Percentiles rank a stretch among this genome's conserved stretches.
These are phyloP conservation scores for Smutsia gigantea DNA, from an alignment of 2,797 vertebrate genomes.

Conservation along the genomic window DNA sequence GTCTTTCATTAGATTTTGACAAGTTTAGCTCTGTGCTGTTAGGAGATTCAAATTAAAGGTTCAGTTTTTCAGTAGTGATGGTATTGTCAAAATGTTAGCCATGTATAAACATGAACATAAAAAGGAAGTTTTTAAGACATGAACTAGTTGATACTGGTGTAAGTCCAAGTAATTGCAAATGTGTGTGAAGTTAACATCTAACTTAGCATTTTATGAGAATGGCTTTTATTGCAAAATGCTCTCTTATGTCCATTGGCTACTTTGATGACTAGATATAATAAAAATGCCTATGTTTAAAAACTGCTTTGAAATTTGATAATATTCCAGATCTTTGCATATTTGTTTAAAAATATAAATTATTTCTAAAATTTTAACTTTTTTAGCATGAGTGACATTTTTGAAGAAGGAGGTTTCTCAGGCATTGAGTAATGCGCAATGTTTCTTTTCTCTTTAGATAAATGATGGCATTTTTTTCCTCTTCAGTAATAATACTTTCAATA, in stretches of 20 bases:
- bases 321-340: not conserved
- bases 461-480: not conserved
- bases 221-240: slow-evolving; percentile 22
- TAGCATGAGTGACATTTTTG: not conserved
- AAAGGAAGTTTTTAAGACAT: not conserved
- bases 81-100: not conserved
- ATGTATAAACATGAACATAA: not conserved
- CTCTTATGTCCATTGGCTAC: not conserved
- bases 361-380: not conserved
- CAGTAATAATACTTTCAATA: not conserved
- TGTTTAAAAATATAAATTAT: slow-evolving; percentile 30
- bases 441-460: slow-evolving; percentile 1
- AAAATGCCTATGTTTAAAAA: slow-evolving; percentile 32
- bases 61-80: not conserved
- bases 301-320: not conserved
- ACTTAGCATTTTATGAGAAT: not conserved
- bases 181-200: not conserved
- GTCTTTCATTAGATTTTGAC: slow-evolving; percentile 1
- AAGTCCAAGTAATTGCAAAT: not conserved
- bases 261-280: not conserved
- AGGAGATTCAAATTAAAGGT: slow-evolving; percentile 23
- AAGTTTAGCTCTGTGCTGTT: slow-evolving; percentile 12
- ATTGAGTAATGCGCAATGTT: not conserved
- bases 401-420: not conserved
- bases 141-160: not conserved